Conservation (phyloP, 2,797 vertebrate species). For the Malacoctenus gilli region DNA sequence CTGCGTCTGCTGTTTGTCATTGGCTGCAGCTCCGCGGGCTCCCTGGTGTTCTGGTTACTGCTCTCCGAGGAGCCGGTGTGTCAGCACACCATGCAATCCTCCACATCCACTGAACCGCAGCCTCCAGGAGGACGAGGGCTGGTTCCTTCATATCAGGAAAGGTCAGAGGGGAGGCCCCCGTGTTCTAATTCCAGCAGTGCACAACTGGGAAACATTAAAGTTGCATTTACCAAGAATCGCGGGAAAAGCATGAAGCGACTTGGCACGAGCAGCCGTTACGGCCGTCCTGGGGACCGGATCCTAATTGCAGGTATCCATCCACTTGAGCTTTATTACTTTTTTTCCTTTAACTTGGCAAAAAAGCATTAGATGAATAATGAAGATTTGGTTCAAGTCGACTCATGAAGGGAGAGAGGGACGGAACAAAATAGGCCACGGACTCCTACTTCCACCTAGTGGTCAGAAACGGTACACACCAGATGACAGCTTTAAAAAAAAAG, state of each 20-base stretch:
- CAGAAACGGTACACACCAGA: not conserved
- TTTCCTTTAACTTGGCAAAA: not conserved
- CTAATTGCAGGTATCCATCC: not conserved
- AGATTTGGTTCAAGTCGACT: slow-evolving; percentile 2
- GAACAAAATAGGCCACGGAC: not conserved
- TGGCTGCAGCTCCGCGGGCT: slow-evolving; percentile 28
- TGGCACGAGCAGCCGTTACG: not conserved
- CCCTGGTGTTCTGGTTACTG: slow-evolving; percentile 40
- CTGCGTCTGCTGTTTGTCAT: slow-evolving; percentile 39
- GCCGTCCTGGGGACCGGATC: not conserved
- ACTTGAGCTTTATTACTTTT: not conserved
- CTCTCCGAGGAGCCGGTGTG: slow-evolving; percentile 38
- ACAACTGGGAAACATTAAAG: slow-evolving; percentile 28
- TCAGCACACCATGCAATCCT: slow-evolving; percentile 40
- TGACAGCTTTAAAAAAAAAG: not conserved
- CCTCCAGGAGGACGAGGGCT: not conserved
- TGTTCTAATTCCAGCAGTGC: slow-evolving; percentile 23
- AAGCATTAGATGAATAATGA: not conserved
- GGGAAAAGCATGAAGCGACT: not conserved
- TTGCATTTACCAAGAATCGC: not conserved
- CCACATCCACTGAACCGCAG: slow-evolving; percentile 19
- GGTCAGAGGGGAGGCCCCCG: slow-evolving; percentile 29
- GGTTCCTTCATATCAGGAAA: slow-evolving; percentile 30
- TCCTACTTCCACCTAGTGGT: slow-evolving; percentile 66
- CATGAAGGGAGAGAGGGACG: not conserved